A percentile compares a stretch with the other conserved stretches of the same genome.
phyloP scores from a whole-genome alignment of 2,113 vertebrate genomes.

The Sterrhoptilus dennistouni region DNA sequence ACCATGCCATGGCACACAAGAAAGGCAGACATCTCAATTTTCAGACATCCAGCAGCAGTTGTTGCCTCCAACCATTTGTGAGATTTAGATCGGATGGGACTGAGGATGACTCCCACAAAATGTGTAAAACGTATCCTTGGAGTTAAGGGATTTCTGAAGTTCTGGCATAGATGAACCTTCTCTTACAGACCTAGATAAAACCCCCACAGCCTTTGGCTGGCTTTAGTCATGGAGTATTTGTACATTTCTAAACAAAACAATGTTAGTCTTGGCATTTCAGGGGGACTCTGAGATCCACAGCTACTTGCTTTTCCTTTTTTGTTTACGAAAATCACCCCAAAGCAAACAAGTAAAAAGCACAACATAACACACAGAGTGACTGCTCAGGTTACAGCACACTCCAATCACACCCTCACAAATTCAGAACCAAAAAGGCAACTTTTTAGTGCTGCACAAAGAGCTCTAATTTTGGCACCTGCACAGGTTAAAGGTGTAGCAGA shows the following conservation, averaged over 20 bases:
- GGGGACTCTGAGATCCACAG: background rate
- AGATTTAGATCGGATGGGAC: background rate
- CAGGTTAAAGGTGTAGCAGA: background rate
- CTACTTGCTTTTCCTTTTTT: background rate
- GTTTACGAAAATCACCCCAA: background rate
- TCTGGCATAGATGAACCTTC: background rate
- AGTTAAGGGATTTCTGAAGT: background rate
- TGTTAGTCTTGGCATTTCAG: background rate
- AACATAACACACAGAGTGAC: background rate
- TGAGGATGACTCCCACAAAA: background rate
- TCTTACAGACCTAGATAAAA: background rate
- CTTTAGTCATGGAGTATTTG: background rate
- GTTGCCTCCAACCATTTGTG: background rate
- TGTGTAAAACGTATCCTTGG: background rate
- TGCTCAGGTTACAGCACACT: background rate
- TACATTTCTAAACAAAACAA: background rate
- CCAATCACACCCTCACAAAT: background rate
- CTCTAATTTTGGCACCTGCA: background rate
- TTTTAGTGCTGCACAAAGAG: background rate
- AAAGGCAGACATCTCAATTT: background rate
- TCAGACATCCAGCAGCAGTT: background rate
- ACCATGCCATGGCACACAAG: background rate
- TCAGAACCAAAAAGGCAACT: background rate
- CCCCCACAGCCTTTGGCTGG: background rate
- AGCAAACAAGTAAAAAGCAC: background rate